A percentile compares a stretch with the other conserved stretches of the same genome.
Evolutionary conservation across 2,888 invertebrate species (phyloP).

Genomic region (Incurvaria masculella): DNA sequence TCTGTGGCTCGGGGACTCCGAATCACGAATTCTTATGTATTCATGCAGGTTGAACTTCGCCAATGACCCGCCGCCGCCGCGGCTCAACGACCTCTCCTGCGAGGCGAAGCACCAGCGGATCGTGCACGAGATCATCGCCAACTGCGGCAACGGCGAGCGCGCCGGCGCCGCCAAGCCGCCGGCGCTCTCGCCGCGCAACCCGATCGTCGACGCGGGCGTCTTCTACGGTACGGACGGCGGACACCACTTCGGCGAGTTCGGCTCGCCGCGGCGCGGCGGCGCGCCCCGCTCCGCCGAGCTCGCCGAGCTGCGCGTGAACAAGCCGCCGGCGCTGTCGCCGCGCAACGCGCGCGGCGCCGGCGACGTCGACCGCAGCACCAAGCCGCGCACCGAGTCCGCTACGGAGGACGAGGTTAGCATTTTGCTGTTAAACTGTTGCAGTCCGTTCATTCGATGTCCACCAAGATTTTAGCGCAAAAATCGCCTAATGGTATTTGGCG

Average conservation of each 20-base stretch:
- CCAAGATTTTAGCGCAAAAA: too few relatives aligned
- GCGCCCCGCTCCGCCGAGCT: not conserved
- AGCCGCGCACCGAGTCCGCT: slow-evolving; percentile 4
- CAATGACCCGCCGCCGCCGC: not conserved
- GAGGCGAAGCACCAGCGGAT: slow-evolving; percentile 14
- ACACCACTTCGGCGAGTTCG: slow-evolving; percentile 20
- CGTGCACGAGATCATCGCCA: slow-evolving; percentile 11
- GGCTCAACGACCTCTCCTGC: slow-evolving; percentile 2
- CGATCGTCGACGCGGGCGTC: slow-evolving; percentile 39
- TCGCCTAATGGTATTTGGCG: too few relatives aligned
- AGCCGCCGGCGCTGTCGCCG: slow-evolving; percentile 11
- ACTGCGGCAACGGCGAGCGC: too few relatives aligned
- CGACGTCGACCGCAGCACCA: slow-evolving; percentile 13
- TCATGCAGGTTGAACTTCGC: not conserved
- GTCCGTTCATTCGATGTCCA: too few relatives aligned
- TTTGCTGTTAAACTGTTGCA: too few relatives aligned
- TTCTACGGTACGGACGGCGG: slow-evolving; percentile 28
- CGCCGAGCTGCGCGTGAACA: slow-evolving; percentile 1
- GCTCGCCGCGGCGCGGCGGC: slow-evolving; percentile 1
- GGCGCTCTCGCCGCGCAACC: slow-evolving; percentile 39
- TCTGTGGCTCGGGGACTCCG: too few relatives aligned
- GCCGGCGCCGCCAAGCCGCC: slow-evolving; percentile 22
- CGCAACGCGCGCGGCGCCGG: slow-evolving; percentile 1
- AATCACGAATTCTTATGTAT: too few relatives aligned
- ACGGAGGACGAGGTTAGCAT: too few relatives aligned